Percentiles rank a stretch among this genome's conserved stretches.
phyloP scores from a whole-genome alignment of 1,140 invertebrate species.

The Zaprionus inermis region DNA sequence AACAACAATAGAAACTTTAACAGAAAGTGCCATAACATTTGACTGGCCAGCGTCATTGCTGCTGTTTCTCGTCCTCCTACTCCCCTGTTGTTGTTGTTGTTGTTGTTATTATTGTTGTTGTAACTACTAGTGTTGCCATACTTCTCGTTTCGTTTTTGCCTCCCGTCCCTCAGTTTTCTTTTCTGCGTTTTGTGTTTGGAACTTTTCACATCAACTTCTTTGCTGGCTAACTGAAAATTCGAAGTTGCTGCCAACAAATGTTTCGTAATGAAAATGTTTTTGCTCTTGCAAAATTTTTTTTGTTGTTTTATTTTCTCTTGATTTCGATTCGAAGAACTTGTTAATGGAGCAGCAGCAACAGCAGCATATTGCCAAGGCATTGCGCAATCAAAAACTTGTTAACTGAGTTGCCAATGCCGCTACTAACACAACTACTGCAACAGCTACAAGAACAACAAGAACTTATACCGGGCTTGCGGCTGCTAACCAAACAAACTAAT shows the following conservation, averaged over 20 bases:
- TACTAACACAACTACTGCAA: slow-evolving; percentile 38
- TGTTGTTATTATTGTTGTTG: slow-evolving; percentile 41
- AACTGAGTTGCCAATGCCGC: slow-evolving; percentile 53
- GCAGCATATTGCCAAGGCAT: slow-evolving; percentile 41
- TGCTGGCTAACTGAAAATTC: slow-evolving; percentile 55
- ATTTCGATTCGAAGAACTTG: slow-evolving; percentile 57
- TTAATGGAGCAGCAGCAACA: slow-evolving; percentile 30
- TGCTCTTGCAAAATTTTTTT: slow-evolving; percentile 22
- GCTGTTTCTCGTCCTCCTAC: too few species aligned
- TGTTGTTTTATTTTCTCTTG: slow-evolving; percentile 43
- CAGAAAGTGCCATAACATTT: slow-evolving; percentile 64
- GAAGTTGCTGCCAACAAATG: slow-evolving; percentile 67
- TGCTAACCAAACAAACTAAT: slow-evolving; percentile 46
- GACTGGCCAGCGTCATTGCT: slow-evolving; percentile 54
- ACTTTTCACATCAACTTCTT: slow-evolving; percentile 77
- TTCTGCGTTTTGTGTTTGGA: slow-evolving; percentile 42
- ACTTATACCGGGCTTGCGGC: slow-evolving; percentile 53
- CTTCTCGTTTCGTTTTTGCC: slow-evolving; percentile 43
- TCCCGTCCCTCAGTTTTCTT: slow-evolving; percentile 16
- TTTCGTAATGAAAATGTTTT: slow-evolving; percentile 76
- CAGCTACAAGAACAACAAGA: slow-evolving; percentile 4
- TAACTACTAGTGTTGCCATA: slow-evolving; percentile 44
- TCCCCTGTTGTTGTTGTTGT: slow-evolving; percentile 34
- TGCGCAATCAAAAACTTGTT: slow-evolving; percentile 63
- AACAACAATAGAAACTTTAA: slow-evolving; percentile 50